Base-by-base conservation (phyloP, 2,113 vertebrate species). In the Pterophyllum scalare region DNA sequence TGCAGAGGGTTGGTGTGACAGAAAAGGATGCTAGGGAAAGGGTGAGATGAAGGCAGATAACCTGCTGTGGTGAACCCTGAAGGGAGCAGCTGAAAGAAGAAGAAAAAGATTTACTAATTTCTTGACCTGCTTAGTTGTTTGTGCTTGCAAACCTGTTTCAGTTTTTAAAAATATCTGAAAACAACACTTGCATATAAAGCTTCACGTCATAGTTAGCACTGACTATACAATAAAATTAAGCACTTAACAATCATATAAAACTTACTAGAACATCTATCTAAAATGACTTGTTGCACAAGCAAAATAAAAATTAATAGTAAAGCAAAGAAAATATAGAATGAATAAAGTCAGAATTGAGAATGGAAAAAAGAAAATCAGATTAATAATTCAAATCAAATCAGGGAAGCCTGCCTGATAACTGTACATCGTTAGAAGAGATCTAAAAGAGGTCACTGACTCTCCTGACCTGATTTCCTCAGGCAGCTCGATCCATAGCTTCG, bases 371-470 rank as follows among this genome's bases (percentile, higher is more conserved):
- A 52, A 52, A 28, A 3, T 72, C 26, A 5, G 67, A 72, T n/a
- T 26, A 72, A 72, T 54, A 72, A 54, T 54, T 72, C 26, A 72
- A 54, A 54, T 72, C 14, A 54, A 72, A 72, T 72, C 46, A 72
- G 46, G 46, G 54, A 52, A 54, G 67, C 43, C 67, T 72, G 67
- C 54, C 46, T 1, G 1, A 54, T 72, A 72, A 72, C 46, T 54
- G 46, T 72, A 15, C 31, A 5, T 54, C 6, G 7, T 72, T 72
- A 9, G 52, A 72, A 33, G 46, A 54, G 67, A 72, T 54, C 52
- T 54, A 54, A 72, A 33, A 72, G 67, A 72, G 67, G 67, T 72
- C 67, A 72, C 19, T n/a, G 67, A 72, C 26, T 72, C 46, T 33
- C 2, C 46, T 9, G 26, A 9, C 67, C 67, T 72, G 67, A 72